phyloP scores from a whole-genome alignment of 2,888 invertebrate genomes.

The Dolichopus griseipennis region DNA sequence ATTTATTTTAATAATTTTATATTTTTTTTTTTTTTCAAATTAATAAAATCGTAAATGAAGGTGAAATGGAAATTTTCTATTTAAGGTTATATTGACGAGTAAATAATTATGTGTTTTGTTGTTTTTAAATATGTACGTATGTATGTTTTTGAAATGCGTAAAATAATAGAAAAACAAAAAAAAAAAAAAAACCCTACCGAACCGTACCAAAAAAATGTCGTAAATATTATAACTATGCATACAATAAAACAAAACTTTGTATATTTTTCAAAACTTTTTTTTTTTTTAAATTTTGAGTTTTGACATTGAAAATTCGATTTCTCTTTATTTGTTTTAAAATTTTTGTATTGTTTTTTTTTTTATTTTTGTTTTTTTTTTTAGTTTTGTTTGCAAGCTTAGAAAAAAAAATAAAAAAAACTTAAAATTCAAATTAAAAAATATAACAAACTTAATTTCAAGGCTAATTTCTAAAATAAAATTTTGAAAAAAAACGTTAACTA shows the following conservation, averaged over 20 bases:
- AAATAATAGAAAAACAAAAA: not conserved
- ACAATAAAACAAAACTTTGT: not conserved
- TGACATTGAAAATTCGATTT: slow-evolving; percentile 1
- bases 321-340: not conserved
- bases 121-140: too few species aligned
- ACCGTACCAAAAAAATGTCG: not conserved
- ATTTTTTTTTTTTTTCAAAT: too few species aligned
- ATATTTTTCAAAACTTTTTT: not conserved
- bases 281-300: not conserved
- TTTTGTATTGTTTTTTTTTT: too few species aligned
- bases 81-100: not conserved
- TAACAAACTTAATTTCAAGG: not conserved
- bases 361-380: too few species aligned
- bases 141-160: not conserved
- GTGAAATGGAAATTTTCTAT: not conserved
- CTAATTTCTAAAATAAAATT: not conserved
- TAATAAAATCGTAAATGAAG: not conserved
- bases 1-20: too few species aligned
- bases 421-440: not conserved
- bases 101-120: not conserved
- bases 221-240: not conserved
- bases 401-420: too few species aligned
- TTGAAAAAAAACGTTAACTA: not conserved
- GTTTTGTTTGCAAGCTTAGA: too few species aligned
- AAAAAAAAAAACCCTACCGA: not conserved